Percentiles rank a stretch among this genome's conserved stretches.
Evolutionary conservation across 2,888 invertebrate genomes (phyloP).

Genomic region (Pterobdella sp.): DNA sequence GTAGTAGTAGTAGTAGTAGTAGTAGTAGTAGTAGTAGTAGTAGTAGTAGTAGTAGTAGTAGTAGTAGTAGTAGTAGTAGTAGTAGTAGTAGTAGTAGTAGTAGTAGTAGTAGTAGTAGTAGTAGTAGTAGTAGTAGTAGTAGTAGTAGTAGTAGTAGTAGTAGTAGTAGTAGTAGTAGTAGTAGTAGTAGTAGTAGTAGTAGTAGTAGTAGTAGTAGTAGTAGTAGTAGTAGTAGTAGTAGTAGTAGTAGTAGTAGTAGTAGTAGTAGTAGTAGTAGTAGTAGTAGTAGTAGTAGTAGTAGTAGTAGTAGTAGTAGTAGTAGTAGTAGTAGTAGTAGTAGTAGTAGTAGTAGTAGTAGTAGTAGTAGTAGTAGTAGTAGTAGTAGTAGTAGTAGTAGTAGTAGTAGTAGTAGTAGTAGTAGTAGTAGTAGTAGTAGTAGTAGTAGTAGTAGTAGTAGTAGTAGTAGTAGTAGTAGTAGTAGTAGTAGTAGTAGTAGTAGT

Average conservation of each 20-base stretch:
- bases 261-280: slow-evolving; percentile 14
- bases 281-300: slow-evolving; percentile 15
- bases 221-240: slow-evolving; percentile 14
- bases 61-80: neutral
- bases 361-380: slow-evolving; percentile 14
- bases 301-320: slow-evolving; percentile 16
- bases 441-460: neutral
- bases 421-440: slow-evolving; percentile 13
- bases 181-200: neutral
- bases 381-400: slow-evolving; percentile 16
- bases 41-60: neutral
- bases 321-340: slow-evolving; percentile 14
- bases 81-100: neutral
- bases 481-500: slow-evolving; percentile 9
- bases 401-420: slow-evolving; percentile 15
- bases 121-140: slow-evolving; percentile 1
- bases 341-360: slow-evolving; percentile 11
- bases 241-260: slow-evolving; percentile 16
- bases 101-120: neutral
- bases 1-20: neutral
- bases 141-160: slow-evolving; percentile 1
- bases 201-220: slow-evolving; percentile 3
- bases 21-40: neutral
- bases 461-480: slow-evolving; percentile 13
- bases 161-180: slow-evolving; percentile 1